Conservation (phyloP, 1,140 invertebrate species). For the Hyphantria cunea region DNA sequence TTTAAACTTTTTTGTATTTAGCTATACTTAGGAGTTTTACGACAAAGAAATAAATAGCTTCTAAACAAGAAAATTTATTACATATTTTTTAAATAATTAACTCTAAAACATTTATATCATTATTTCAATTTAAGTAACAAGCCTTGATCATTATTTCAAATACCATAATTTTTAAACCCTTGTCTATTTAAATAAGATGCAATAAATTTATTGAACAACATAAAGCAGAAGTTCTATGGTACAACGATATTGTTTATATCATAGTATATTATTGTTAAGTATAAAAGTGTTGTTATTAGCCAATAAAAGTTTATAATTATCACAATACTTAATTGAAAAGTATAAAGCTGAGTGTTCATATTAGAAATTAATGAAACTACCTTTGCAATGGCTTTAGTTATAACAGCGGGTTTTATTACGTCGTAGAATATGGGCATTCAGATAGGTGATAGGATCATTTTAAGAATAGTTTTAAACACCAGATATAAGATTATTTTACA, state of each 20-base stretch:
- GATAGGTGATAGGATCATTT: no score
- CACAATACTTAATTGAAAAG: slow-evolving; percentile 36
- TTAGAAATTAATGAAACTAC: slow-evolving; percentile 35
- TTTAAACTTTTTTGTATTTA: no score
- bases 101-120: no score
- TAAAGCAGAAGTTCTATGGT: slow-evolving; percentile 11
- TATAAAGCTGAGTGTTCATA: slow-evolving; percentile 30
- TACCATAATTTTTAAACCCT: slow-evolving; percentile 8
- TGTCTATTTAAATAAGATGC: slow-evolving; percentile 8
- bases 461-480: no score
- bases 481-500: no score
- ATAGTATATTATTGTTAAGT: slow-evolving; percentile 10
- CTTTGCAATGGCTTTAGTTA: slow-evolving; percentile 9
- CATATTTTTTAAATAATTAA: no score
- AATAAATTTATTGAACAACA: slow-evolving; percentile 17
- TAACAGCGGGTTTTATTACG: slow-evolving; percentile 33
- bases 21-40: no score
- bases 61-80: no score
- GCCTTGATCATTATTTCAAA: neutral
- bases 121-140: neutral
- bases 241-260: slow-evolving; percentile 10
- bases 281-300: slow-evolving; percentile 18
- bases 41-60: no score
- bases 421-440: slow-evolving; percentile 5
- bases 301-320: slow-evolving; percentile 30